Conservation (phyloP, 2,888 invertebrate species). For the Synanthedon tipuliformis region DNA sequence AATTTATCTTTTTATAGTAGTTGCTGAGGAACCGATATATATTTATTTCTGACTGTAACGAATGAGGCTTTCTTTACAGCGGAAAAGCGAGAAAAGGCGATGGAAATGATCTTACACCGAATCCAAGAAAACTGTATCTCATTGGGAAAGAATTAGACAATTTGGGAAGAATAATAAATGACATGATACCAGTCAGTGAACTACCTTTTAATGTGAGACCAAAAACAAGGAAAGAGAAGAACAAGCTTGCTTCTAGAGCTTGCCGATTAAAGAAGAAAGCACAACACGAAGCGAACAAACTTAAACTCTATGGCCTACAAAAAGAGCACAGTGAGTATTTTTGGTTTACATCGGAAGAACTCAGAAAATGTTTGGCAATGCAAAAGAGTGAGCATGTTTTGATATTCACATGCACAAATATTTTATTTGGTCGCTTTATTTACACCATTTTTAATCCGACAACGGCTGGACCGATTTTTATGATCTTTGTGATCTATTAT, state of each 20-base stretch:
- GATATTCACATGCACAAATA: no score
- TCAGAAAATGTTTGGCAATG: no score
- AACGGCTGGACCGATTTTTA: no score
- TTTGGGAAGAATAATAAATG: slow-evolving; percentile 90
- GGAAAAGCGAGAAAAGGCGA: slow-evolving; percentile 96
- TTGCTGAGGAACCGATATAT: not conserved
- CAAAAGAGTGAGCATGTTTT: no score
- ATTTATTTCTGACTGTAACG: not conserved
- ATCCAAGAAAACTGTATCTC: slow-evolving; percentile 88
- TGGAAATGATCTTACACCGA: slow-evolving; percentile 96
- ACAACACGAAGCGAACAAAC: slow-evolving; percentile 98
- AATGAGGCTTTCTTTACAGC: slow-evolving; percentile 53
- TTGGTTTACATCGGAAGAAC: no score
- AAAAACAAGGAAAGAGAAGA: slow-evolving; percentile 97
- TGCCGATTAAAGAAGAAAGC: slow-evolving; percentile 98
- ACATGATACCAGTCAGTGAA: slow-evolving; percentile 95
- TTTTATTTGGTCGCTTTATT: no score
- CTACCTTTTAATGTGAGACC: slow-evolving; percentile 89
- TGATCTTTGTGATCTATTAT: no score
- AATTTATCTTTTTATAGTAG: not conserved
- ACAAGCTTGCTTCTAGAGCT: slow-evolving; percentile 95
- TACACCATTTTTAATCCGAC: no score
- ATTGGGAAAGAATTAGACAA: slow-evolving; percentile 95
- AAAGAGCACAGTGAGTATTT: slow-evolving; percentile 87
- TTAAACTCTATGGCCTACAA: slow-evolving; percentile 93